A percentile compares a stretch with the other conserved stretches of the same genome.
Evolutionary conservation across 2,888 invertebrate species (phyloP).

Genomic region (Netelia inedita): DNA sequence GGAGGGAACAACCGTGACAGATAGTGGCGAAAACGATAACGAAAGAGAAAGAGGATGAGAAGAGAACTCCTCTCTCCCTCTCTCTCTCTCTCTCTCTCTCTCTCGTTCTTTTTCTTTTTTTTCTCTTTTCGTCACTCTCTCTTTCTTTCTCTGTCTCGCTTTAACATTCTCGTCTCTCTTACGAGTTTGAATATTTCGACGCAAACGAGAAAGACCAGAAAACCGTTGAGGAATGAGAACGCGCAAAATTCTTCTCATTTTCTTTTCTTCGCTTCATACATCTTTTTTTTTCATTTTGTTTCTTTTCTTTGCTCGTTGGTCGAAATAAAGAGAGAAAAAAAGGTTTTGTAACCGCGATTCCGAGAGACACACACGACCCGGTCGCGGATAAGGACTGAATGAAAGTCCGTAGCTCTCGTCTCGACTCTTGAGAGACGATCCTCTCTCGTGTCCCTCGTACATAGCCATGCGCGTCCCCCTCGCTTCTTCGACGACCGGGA

Average conservation of each 20-base stretch:
- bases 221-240: slow-evolving; percentile 32
- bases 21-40: slow-evolving; percentile 35
- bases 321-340: background rate
- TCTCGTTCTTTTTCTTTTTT: slow-evolving; percentile 1
- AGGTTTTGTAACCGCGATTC: slow-evolving; percentile 32
- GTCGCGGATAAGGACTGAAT: slow-evolving; percentile 59
- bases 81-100: background rate
- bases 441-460: slow-evolving; percentile 4
- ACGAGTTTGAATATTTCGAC: background rate
- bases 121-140: slow-evolving; percentile 2
- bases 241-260: slow-evolving; percentile 16
- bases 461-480: background rate
- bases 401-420: slow-evolving; percentile 42
- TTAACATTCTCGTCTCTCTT: background rate
- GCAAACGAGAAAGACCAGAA: slow-evolving; percentile 32
- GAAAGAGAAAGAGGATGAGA: slow-evolving; percentile 29
- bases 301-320: background rate
- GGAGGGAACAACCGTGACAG: slow-evolving; percentile 47
- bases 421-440: slow-evolving; percentile 18
- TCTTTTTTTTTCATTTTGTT: slow-evolving; percentile 8
- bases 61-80: background rate
- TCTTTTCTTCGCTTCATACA: slow-evolving; percentile 5
- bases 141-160: slow-evolving; percentile 13
- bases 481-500: slow-evolving; percentile 14
- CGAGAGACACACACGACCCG: slow-evolving; percentile 30